Percentiles rank a stretch among this genome's conserved stretches.
phyloP scores from a whole-genome alignment of 2,797 vertebrate genomes.

The Microctenopoma steveboyesi region DNA sequence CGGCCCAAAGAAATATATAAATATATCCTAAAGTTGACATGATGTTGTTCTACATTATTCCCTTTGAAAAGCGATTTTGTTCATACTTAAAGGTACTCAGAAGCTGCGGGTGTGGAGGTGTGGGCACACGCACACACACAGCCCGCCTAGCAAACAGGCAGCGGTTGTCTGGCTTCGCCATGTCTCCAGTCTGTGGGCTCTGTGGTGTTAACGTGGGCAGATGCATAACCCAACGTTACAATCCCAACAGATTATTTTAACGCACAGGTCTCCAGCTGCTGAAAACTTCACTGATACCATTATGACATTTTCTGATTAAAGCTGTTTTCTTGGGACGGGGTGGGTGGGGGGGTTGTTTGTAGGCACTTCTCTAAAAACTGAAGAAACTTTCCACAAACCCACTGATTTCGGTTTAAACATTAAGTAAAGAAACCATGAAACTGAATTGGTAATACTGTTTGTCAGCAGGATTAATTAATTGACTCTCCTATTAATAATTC shows the following conservation, averaged over 20 bases:
- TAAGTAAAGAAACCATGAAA: constrained; percentile 17
- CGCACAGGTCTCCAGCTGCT: constrained; percentile 21
- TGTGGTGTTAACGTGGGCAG: constrained; percentile 48
- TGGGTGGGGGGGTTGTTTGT: background rate
- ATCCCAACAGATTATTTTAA: constrained; percentile 35
- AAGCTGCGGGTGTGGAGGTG: constrained; percentile 55
- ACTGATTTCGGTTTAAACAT: background rate
- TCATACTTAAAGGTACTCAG: constrained; percentile 71
- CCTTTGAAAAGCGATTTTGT: constrained; percentile 84
- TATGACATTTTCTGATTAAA: constrained; percentile 27
- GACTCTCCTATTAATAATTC: background rate
- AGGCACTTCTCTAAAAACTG: constrained; percentile 8
- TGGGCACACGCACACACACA: constrained; percentile 31
- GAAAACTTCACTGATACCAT: constrained; percentile 38
- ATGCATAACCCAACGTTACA: constrained; percentile 48
- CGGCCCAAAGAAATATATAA: constrained; percentile 77
- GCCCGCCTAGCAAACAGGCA: constrained; percentile 60
- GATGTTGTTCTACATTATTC: constrained; percentile 84
- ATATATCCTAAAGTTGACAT: constrained; percentile 78
- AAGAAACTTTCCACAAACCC: background rate
- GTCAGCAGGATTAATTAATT: constrained; percentile 1
- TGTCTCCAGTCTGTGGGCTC: constrained; percentile 40
- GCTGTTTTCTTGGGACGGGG: constrained; percentile 8
- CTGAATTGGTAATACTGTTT: constrained; percentile 18
- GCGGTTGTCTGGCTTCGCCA: constrained; percentile 54